Base-by-base conservation (phyloP, 23 tunicate genomes). In the Corella eumyota region DNA sequence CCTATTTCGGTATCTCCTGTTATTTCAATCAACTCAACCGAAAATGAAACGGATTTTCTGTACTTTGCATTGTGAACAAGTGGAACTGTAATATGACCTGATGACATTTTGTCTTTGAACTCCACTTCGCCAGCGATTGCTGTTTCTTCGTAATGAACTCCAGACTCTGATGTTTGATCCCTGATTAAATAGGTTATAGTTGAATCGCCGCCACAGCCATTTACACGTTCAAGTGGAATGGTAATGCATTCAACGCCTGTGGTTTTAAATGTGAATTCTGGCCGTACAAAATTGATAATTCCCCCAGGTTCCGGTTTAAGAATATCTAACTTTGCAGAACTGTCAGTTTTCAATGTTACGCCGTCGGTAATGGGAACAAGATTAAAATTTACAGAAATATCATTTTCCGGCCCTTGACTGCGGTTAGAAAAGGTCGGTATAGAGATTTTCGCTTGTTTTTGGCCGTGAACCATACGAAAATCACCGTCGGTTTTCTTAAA, bases 71-170 rank as follows among this genome's bases (percentile, higher is more conserved):
- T 34, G 2, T 24, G 60, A 40, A 54, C 60, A 3, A 54, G 6
- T 19, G 27, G 6, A 2, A 67, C 65, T 30, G 33, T 68, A 4
- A 70, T 59, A 36, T 51, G 31, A 19, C 56, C 60, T 36, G 60
- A 54, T n/a, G 64, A 29, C 36, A 60, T 50, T 52, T 54, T 68
- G 56, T 70, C 76, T 0, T 60, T 37, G 25, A 70, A 55, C 5
- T 37, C 28, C 28, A 70, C 60, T 1, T 26, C 58, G 1, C 69
- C 45, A 11, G 44, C 28, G 17, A 25, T 2, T 34, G 0, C 21
- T 13, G 20, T 26, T 52, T 30, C 45, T 22, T 67, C 21, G 25
- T 52, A 67, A 22, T 67, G 65, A 33, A 32, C 47, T 6, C 73
- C 73, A 54, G 48, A 44, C 45, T 24, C 9, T 6, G 73, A 62